Evolutionary conservation across 2,113 vertebrate species (phyloP), one percentile per base, ranked within the genome.

Genomic region (Brachyhypopomus occidentalis): DNA sequence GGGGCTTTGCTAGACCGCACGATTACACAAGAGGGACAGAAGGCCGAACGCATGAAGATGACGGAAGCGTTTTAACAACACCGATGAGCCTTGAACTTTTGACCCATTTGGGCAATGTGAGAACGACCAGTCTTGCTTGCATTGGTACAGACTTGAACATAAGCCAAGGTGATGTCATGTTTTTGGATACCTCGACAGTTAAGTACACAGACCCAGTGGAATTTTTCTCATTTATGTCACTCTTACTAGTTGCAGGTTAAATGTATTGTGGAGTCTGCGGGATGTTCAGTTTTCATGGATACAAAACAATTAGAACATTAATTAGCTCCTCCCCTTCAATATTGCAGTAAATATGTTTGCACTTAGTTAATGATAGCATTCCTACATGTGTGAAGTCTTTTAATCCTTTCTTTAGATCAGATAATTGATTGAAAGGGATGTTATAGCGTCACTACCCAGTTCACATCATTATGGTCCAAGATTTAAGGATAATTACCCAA

Each of bases 371-470:
- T 74, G 52, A 64, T 52, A 80, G 52, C 22, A 34, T 70, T 80
- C 25, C 67, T 62, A 70, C 59, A 52, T 22, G 64, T 25, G 77
- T 30, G 63, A 66, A 55, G 45, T 52, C 58, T 71, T 83, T 76
- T 38, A 75, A 25, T 45, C 22, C 48, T n/a, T 76, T 45, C 48
- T 72, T 83, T 72, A n/a, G 38, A 41, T 75, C 30, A 55, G 78
- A 62, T 66, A 23, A 52, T 23, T 55, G 58, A 80, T 16, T 55
- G 38, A 60, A 72, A 36, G 6, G 16, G 59, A 72, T 62, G 17
- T 60, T 20, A 17, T 71, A 27, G 30, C 56, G 41, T 74, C 73
- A 30, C 27, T n/a, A 64, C 59, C 60, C 71, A 66, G 12, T 52
- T 22, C 58, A 60, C 20, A 8, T n/a, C 5, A 30, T 30, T 30